Conservation (phyloP, 2,113 vertebrate species). For the Takifugu flavidus region DNA sequence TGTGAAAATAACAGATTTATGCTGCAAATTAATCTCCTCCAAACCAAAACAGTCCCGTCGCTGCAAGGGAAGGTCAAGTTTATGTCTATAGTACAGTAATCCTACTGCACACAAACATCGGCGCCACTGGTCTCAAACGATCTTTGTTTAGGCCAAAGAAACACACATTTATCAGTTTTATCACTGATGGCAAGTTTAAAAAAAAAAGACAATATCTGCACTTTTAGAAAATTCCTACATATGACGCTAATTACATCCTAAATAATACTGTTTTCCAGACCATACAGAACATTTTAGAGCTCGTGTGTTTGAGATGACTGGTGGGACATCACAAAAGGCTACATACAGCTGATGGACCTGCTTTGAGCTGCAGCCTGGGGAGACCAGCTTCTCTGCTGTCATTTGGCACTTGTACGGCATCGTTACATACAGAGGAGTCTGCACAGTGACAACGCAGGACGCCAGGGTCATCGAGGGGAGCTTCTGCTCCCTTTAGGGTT, state of each 20-base stretch:
- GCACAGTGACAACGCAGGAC: slow-evolving; percentile 53
- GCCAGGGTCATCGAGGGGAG: slow-evolving; percentile 34
- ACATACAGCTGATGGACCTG: slow-evolving; percentile 62
- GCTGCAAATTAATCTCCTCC: slow-evolving; percentile 62
- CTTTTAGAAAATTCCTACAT: slow-evolving; percentile 64
- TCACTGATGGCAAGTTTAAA: slow-evolving; percentile 47
- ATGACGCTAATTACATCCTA: slow-evolving; percentile 67
- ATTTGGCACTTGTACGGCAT: slow-evolving; percentile 73
- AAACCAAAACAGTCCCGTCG: slow-evolving; percentile 72
- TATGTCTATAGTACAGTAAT: too few relatives aligned
- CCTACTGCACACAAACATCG: too few relatives aligned
- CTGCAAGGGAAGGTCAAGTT: slow-evolving; percentile 24
- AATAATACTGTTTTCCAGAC: slow-evolving; percentile 63
- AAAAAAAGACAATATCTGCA: slow-evolving; percentile 59
- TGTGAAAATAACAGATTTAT: slow-evolving; percentile 33
- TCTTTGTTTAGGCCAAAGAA: slow-evolving; percentile 54
- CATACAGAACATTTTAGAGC: slow-evolving; percentile 69
- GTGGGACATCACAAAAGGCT: slow-evolving; percentile 65
- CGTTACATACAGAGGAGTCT: slow-evolving; percentile 67
- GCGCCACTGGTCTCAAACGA: slow-evolving; percentile 44
- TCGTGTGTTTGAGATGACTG: slow-evolving; percentile 58
- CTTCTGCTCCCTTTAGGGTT: slow-evolving; percentile 16
- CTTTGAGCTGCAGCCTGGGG: slow-evolving; percentile 55
- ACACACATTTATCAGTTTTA: slow-evolving; percentile 49
- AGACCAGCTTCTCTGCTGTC: slow-evolving; percentile 59